Percentiles rank a stretch among this genome's conserved stretches.
phyloP scores from a whole-genome alignment of 2,797 vertebrate species.

The Sebastes iracundus region DNA sequence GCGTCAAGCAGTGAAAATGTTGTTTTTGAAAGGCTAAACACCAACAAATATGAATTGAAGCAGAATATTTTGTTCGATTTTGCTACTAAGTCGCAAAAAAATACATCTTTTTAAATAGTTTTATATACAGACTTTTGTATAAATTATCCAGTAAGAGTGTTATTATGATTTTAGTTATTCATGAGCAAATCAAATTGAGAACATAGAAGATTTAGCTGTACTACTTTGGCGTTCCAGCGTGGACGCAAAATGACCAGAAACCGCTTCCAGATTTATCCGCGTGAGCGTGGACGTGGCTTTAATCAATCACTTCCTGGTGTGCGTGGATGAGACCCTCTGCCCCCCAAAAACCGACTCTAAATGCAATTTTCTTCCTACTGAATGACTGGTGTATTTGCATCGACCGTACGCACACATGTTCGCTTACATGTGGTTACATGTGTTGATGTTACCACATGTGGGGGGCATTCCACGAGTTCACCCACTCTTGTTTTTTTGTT shows the following conservation, averaged over 20 bases:
- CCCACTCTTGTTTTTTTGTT: background rate
- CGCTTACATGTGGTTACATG: constrained; percentile 28
- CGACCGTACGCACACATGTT: constrained; percentile 12
- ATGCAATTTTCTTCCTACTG: constrained; percentile 1
- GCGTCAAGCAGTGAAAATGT: too few relatives aligned
- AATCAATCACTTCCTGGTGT: constrained; percentile 36
- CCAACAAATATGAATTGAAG: too few relatives aligned
- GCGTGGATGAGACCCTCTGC: background rate
- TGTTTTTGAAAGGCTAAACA: too few relatives aligned
- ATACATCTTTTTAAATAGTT: too few relatives aligned
- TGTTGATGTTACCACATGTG: constrained; percentile 50
- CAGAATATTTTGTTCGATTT: too few relatives aligned
- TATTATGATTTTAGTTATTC: too few relatives aligned
- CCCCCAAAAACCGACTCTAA: background rate
- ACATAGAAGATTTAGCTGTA: background rate
- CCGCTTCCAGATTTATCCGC: background rate
- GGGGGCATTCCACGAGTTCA: constrained; percentile 7
- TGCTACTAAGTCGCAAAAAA: too few relatives aligned
- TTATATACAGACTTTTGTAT: too few relatives aligned
- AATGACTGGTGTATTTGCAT: constrained; percentile 17
- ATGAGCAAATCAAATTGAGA: background rate
- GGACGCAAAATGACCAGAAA: background rate
- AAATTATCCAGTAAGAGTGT: too few relatives aligned
- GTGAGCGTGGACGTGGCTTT: background rate
- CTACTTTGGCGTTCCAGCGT: background rate